Base-by-base conservation (phyloP, 1,140 invertebrate genomes). In the Drosophila sp. region DNA sequence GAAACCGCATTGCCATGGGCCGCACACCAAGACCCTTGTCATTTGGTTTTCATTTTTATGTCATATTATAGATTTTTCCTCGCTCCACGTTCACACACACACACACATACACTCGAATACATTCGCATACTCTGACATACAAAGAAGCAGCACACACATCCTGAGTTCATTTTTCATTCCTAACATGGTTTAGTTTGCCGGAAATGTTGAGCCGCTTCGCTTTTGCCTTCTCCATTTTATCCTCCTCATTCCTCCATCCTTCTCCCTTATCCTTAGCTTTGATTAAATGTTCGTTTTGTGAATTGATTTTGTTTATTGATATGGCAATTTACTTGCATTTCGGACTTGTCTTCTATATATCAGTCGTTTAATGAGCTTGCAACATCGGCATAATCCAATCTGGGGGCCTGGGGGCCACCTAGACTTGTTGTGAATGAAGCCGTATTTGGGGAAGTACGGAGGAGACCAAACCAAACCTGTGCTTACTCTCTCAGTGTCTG, bases 11-110 rank as follows among this genome's bases (percentile, higher is more conserved):
- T 73, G 68, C 75, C 66, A 54, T 11, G 72, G 71, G 79, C 75
- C 41, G 40, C 47, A 60, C 27, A 61, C 58, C 74, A 65, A 69
- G 74, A 87, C 84, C 84, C 84, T 78, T 89, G 84, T 87, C 84
- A 89, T 89, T 89, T 69, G 80, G 67, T 84, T 87, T 89, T 84
- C 77, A 89, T 87, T 89, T 86, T 80, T 87, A 74, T 87, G 84
- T 87, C 84, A 87, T 83, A 89, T 89, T 87, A 84, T 80, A 69
- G 84, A 87, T 84, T 89, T 83, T 66, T 72, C 58, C 40, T 72
- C 44, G 30, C 47, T 29, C 17, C 47, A 40, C 58, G 44, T 38
- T 54, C 23, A 27, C 23, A 50, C 44, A 50, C 58, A 65, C 58
- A 25, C 47, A 50, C 41, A 50, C 29, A 38, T 27, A 11, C 4